These are phyloP conservation scores for Nerophis ophidion DNA, from an alignment of 2,113 vertebrate genomes.

Conservation along the genomic window DNA sequence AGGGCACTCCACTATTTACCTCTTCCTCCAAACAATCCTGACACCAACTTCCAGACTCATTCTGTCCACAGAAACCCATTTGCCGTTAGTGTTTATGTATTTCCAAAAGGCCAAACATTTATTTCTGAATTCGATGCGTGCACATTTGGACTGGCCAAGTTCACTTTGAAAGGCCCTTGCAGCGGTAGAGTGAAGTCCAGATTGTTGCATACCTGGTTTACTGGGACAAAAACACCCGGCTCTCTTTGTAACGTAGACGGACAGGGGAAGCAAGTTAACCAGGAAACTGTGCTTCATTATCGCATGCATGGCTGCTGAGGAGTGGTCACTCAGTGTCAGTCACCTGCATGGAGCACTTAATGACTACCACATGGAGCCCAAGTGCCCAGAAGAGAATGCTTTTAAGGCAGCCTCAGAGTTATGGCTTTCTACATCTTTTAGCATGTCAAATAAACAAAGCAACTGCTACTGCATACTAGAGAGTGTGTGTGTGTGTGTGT, in stretches of 20 bases:
- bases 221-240: constrained; percentile 19
- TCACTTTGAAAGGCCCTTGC: constrained; percentile 63
- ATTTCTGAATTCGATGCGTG: constrained; percentile 53
- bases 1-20: constrained; percentile 67
- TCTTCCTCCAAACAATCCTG: constrained; percentile 67
- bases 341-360: constrained; percentile 73
- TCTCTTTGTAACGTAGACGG: neutral
- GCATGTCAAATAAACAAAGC: constrained; percentile 80
- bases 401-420: constrained; percentile 84
- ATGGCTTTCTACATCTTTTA: constrained; percentile 86
- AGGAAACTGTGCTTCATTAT: constrained; percentile 70
- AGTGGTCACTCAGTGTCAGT: constrained; percentile 62
- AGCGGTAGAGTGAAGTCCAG: constrained; percentile 14
- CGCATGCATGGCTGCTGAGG: constrained; percentile 74
- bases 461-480: constrained; percentile 79
- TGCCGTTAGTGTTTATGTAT: constrained; percentile 59
- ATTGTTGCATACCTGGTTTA: constrained; percentile 14
- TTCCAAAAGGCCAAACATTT: constrained; percentile 54
- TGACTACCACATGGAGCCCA: constrained; percentile 85
- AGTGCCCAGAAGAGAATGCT: constrained; percentile 74
- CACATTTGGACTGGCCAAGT: constrained; percentile 60
- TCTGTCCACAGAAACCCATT: constrained; percentile 52
- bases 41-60: constrained; percentile 63
- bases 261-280: constrained; percentile 19
- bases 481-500: constrained; percentile 5